phyloP scores from a whole-genome alignment of 2,888 invertebrate genomes.

The Rhagium mordax region DNA sequence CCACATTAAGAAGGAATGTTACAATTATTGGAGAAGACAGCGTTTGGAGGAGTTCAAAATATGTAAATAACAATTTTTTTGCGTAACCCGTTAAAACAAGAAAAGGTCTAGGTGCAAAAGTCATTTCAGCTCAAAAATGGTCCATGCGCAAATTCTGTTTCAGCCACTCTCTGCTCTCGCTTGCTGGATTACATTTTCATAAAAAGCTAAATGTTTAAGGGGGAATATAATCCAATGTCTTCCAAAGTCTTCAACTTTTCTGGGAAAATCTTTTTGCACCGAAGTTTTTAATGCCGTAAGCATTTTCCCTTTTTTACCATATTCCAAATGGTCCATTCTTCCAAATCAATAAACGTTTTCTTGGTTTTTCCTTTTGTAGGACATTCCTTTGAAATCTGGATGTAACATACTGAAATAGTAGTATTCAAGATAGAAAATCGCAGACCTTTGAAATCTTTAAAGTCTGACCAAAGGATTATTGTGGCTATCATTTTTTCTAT shows the following conservation, averaged over 20 bases:
- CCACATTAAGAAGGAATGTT: neutral
- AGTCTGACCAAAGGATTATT: neutral
- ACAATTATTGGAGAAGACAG: too few species aligned
- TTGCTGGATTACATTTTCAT: neutral
- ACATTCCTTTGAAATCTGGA: neutral
- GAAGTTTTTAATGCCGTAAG: neutral
- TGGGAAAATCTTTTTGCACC: neutral
- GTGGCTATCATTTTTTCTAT: neutral
- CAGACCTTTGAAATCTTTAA: neutral
- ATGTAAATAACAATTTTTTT: too few species aligned
- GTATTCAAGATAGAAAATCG: too few species aligned
- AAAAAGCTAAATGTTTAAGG: neutral
- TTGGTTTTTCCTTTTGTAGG: constrained; percentile 10
- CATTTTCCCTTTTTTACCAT: constrained; percentile 5
- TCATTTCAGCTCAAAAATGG: neutral
- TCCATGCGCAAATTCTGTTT: neutral
- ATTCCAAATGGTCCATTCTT: constrained; percentile 20
- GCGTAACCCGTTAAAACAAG: neutral
- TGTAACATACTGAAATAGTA: neutral
- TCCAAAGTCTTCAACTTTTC: neutral
- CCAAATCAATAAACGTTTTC: constrained; percentile 21
- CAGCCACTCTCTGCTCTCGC: neutral
- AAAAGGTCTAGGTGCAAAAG: neutral
- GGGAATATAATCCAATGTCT: neutral
- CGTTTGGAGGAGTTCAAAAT: too few species aligned